Conservation (phyloP, 2,797 vertebrate species). For the Gymnodraco acuticeps region DNA sequence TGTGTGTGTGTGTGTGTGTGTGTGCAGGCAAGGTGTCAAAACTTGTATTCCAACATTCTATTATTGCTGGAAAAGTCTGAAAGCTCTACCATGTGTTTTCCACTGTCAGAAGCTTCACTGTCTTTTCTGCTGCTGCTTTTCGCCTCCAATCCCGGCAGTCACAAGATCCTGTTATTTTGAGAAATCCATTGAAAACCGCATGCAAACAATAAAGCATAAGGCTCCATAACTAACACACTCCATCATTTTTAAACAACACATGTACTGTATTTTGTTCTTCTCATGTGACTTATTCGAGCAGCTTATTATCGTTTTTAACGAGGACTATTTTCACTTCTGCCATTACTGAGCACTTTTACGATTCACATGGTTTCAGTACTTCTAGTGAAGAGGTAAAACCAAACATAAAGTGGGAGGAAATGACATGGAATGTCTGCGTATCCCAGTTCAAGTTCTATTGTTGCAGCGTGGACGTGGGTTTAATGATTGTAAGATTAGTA, state of each 20-base stretch:
- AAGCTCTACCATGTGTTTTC: slow-evolving; percentile 11
- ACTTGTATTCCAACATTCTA: neutral
- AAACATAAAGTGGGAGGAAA: slow-evolving; percentile 10
- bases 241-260: slow-evolving; percentile 29
- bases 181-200: slow-evolving; percentile 30
- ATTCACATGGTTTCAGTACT: neutral
- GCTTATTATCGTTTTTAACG: slow-evolving; percentile 49
- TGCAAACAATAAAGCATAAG: slow-evolving; percentile 9
- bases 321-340: slow-evolving; percentile 38
- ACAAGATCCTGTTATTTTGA: slow-evolving; percentile 37
- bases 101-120: slow-evolving; percentile 18
- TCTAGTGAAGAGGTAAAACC: neutral
- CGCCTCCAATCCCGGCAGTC: slow-evolving; percentile 22
- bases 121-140: slow-evolving; percentile 11
- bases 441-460: slow-evolving; percentile 24
- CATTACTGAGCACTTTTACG: slow-evolving; percentile 12
- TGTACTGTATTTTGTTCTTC: neutral
- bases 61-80: slow-evolving; percentile 35
- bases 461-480: slow-evolving; percentile 12
- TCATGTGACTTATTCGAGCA: slow-evolving; percentile 28
- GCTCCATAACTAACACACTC: neutral
- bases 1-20: neutral
- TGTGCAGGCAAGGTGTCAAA: slow-evolving; percentile 32
- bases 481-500: slow-evolving; percentile 13
- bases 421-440: slow-evolving; percentile 18